A percentile compares a stretch with the other conserved stretches of the same genome.
Conservation (phyloP, 2,797 vertebrate genomes). For the Galaxias olidus region DNA sequence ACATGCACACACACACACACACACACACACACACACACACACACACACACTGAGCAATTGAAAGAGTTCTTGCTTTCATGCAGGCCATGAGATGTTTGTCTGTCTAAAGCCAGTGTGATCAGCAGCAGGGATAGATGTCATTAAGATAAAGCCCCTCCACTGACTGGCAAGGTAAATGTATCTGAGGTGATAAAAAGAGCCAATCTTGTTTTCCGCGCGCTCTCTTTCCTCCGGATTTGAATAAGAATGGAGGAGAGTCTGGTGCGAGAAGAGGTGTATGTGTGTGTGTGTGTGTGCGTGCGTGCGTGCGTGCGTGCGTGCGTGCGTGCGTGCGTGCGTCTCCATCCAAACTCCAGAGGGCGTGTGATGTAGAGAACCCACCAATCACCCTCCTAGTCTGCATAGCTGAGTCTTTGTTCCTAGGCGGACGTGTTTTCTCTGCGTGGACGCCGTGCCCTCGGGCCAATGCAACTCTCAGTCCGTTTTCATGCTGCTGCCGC, state of each 20-base stretch:
- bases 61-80: slow-evolving; percentile 18
- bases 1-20: background rate
- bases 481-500: slow-evolving; percentile 31
- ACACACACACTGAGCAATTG: background rate
- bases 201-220: slow-evolving; percentile 61
- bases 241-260: slow-evolving; percentile 55
- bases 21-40: background rate
- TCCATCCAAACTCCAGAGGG: slow-evolving; percentile 7
- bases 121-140: slow-evolving; percentile 69
- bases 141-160: slow-evolving; percentile 69
- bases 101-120: slow-evolving; percentile 57
- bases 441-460: slow-evolving; percentile 48
- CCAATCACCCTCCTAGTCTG: too few relatives aligned
- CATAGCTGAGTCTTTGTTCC: too few relatives aligned
- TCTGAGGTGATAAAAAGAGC: slow-evolving; percentile 65
- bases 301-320: slow-evolving; percentile 33
- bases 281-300: slow-evolving; percentile 26
- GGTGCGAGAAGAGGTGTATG: slow-evolving; percentile 28
- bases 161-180: slow-evolving; percentile 57
- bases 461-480: slow-evolving; percentile 48
- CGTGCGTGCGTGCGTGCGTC: slow-evolving; percentile 23
- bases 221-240: slow-evolving; percentile 58
- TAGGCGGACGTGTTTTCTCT: slow-evolving; percentile 14
- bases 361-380: background rate
- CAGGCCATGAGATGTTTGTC: slow-evolving; percentile 47